Evolutionary conservation across 2,888 invertebrate genomes (phyloP).

Genomic region (Pheosia tremula): DNA sequence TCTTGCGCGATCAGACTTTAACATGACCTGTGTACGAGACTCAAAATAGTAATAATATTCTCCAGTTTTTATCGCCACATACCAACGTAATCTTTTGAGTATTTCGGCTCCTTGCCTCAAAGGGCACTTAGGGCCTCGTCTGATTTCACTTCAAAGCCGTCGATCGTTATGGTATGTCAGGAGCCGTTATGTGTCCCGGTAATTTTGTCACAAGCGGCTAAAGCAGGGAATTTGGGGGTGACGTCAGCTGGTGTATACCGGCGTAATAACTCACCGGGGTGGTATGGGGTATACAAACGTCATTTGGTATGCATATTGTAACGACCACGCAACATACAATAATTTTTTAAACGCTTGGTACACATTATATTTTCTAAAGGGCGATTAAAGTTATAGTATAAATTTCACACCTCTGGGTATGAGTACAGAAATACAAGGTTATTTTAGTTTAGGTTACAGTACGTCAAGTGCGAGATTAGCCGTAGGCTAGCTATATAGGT

Average conservation of each 20-base stretch:
- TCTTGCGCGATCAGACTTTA: neutral
- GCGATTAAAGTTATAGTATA: too few relatives aligned
- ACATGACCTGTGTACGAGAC: neutral
- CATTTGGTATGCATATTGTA: neutral
- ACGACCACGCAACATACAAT: too few relatives aligned
- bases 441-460: too few relatives aligned
- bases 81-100: neutral
- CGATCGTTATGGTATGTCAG: slow-evolving; percentile 23
- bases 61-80: slow-evolving; percentile 1
- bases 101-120: neutral
- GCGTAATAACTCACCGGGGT: slow-evolving; percentile 4
- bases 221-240: slow-evolving; percentile 18
- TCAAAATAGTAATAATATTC: neutral
- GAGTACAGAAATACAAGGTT: too few relatives aligned
- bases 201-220: slow-evolving; percentile 24
- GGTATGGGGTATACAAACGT: neutral
- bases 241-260: slow-evolving; percentile 17
- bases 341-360: too few relatives aligned
- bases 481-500: too few relatives aligned
- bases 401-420: too few relatives aligned
- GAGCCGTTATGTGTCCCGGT: slow-evolving; percentile 37
- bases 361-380: too few relatives aligned
- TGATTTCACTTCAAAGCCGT: slow-evolving; percentile 12
- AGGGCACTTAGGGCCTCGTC: neutral
- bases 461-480: too few relatives aligned